Conservation (phyloP, 2,797 vertebrate species). For the Apodemus agrarius region DNA sequence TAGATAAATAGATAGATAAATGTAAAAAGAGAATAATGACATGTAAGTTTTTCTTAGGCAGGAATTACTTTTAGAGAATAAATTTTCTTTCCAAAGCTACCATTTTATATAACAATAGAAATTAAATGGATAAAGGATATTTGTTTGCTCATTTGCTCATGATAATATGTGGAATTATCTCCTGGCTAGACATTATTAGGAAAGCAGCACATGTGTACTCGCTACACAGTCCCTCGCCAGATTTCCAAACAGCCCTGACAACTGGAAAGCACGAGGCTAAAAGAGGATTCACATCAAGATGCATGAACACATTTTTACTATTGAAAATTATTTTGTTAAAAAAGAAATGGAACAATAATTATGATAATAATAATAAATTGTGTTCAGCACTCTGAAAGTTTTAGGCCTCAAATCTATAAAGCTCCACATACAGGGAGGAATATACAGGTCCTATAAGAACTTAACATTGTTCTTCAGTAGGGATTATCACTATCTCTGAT, state of each 20-base stretch:
- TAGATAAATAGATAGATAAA: too few species aligned
- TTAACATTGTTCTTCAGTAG: neutral
- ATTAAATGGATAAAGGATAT: constrained; percentile 6
- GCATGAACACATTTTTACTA: neutral
- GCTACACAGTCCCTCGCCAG: neutral
- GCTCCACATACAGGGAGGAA: neutral
- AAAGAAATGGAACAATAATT: neutral
- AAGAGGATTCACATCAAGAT: neutral
- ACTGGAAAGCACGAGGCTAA: neutral
- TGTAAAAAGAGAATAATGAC: neutral
- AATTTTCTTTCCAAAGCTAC: neutral
- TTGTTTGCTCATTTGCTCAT: neutral
- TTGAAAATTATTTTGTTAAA: constrained; percentile 41
- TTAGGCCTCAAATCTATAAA: neutral
- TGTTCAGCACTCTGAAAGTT: constrained; percentile 11
- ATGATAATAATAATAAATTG: neutral
- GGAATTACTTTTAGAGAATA: neutral
- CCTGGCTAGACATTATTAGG: constrained; percentile 15
- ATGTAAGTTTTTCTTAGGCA: neutral
- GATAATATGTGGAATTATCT: neutral
- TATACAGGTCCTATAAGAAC: neutral
- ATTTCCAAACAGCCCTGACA: neutral
- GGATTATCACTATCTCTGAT: neutral
- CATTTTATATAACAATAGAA: neutral
- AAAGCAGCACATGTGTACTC: neutral